Conservation (phyloP, 2,113 vertebrate species). For the Xenopus borealis region DNA sequence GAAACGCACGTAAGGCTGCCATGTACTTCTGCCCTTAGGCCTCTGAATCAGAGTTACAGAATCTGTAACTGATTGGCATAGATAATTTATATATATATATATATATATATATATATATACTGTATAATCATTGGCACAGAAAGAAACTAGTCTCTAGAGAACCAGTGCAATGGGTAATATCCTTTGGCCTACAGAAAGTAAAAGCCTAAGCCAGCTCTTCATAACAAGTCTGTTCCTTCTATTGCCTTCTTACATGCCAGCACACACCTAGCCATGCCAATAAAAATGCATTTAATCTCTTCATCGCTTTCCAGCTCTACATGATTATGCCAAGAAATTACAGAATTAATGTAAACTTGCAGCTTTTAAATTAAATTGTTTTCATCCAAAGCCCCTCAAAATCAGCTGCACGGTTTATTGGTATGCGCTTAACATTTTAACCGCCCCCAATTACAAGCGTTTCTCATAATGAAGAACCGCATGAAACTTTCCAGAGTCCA, state of each 20-base stretch:
- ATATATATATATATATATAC: too few relatives aligned
- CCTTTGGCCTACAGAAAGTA: slow-evolving; percentile 32
- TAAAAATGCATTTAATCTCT: slow-evolving; percentile 43
- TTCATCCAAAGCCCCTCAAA: slow-evolving; percentile 38
- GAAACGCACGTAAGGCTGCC: too few relatives aligned
- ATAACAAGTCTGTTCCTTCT: slow-evolving; percentile 37
- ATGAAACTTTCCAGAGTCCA: slow-evolving; percentile 41
- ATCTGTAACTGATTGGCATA: too few relatives aligned
- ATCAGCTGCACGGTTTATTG: slow-evolving; percentile 44
- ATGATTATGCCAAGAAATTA: slow-evolving; percentile 43
- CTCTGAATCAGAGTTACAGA: too few relatives aligned
- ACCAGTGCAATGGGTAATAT: slow-evolving; percentile 13
- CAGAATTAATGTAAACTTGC: slow-evolving; percentile 38
- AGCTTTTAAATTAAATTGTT: slow-evolving; percentile 44
- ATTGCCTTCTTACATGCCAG: slow-evolving; percentile 31
- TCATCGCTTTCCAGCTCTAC: slow-evolving; percentile 39
- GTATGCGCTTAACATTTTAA: slow-evolving; percentile 39
- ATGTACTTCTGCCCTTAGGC: too few relatives aligned
- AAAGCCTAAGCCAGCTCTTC: slow-evolving; percentile 30
- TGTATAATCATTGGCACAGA: not conserved
- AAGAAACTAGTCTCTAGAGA: slow-evolving; percentile 6
- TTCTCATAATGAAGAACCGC: slow-evolving; percentile 38
- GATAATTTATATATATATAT: too few relatives aligned
- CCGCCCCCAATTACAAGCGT: slow-evolving; percentile 25
- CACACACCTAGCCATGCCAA: slow-evolving; percentile 39